Base-by-base conservation (phyloP, 2,113 vertebrate genomes). In the Chaenocephalus aceratus region DNA sequence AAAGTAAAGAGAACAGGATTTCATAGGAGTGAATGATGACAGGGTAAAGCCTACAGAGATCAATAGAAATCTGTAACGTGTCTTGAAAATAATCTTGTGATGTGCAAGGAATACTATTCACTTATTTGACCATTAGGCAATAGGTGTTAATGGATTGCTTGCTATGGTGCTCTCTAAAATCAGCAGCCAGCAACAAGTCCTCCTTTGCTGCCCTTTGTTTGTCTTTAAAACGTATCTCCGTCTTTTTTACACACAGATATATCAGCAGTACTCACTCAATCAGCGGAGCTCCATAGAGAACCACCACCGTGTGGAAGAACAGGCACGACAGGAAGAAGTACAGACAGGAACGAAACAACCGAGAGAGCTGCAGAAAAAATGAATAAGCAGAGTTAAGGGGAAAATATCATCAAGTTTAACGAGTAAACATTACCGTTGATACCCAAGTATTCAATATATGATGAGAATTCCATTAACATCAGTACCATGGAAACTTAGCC, bases 231-330 rank as follows among this genome's bases (percentile, higher is more conserved):
- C 34, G 6, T 6, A 49, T 49, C 12, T 59, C 12, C 26, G 14
- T 30, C 10, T 18, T 1, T 1, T 30, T 30, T 30, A 30, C 11
- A 34, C 0, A 74, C 46, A 77, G 30, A 8, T 54, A 5, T 1
- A 6, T 36, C 51, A 71, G 2, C 15, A 23, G 36, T 72, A 97
- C 98, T 99, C 93, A 99, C 98, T 99, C 97, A 62, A 97, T 90
- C 74, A 99, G 90, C 18, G 98, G 97, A 64, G 98, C 98, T 91
- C 98, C 98, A 57, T 99, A 99, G 23, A 99, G 95, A 85, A 99
- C 95, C 83, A 98, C 94, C 86, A 99, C 96, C 16, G 93, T 79
- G 90, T 99, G 97, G 93, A 97, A 98, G 46, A 96, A 93, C 75
- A 98, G 84, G 91, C 98, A 99, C 65, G 98, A 99, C 75, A 96